phyloP scores from a whole-genome alignment of 2,113 vertebrate species.

The Mesoclemmys tuberculata region DNA sequence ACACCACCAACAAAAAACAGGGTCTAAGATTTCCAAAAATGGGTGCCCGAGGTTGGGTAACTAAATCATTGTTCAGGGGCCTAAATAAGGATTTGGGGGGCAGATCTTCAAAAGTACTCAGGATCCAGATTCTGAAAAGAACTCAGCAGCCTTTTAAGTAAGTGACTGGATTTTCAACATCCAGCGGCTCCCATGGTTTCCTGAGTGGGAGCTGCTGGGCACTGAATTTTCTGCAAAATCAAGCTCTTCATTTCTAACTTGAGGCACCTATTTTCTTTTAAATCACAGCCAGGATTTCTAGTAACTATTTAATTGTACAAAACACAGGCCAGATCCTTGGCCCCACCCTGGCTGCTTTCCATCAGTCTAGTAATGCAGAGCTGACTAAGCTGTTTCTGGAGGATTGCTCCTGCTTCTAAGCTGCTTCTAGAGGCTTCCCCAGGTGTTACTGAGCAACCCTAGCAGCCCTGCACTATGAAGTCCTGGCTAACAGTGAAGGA shows the following conservation, averaged over 20 bases:
- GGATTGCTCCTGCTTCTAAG: not conserved
- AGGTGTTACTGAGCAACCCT: not conserved
- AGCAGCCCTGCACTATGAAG: not conserved
- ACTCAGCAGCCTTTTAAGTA: not conserved
- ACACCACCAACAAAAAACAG: not conserved
- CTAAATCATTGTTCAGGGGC: not conserved
- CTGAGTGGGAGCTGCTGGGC: not conserved
- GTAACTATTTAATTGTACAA: not conserved
- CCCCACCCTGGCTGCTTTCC: not conserved
- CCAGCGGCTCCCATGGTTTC: not conserved
- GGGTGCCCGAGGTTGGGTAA: not conserved
- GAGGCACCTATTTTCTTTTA: not conserved
- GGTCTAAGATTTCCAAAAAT: not conserved
- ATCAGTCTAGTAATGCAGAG: not conserved
- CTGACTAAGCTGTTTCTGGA: not conserved
- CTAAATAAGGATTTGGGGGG: not conserved
- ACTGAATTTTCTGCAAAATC: not conserved
- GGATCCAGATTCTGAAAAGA: slow-evolving; percentile 31
- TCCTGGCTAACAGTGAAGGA: not conserved
- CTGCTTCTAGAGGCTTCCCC: not conserved
- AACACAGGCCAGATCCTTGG: not conserved
- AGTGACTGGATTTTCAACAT: not conserved
- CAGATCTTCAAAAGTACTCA: slow-evolving; percentile 38
- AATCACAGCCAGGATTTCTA: not conserved
- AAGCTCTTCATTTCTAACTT: not conserved